A percentile compares a stretch with the other conserved stretches of the same genome.
These are phyloP conservation scores for Chalcosyrphus nemorum DNA, from an alignment of 2,888 invertebrate species.

Conservation along the genomic window DNA sequence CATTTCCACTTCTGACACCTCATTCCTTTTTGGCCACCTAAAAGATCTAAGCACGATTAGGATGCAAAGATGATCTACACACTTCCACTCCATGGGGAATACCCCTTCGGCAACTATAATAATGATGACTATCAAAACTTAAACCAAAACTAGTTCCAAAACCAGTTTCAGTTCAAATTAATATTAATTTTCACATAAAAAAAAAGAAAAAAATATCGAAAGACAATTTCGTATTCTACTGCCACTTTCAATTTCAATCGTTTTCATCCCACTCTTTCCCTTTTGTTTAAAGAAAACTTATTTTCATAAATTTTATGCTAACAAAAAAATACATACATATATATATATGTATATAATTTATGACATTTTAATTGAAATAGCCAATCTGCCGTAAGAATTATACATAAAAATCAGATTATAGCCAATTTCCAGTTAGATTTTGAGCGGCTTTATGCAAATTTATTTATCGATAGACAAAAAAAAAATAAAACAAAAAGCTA, in stretches of 20 bases:
- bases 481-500: not conserved
- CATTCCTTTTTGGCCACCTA: no score
- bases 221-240: not conserved
- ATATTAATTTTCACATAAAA: not conserved
- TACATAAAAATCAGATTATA: conserved; percentile 2
- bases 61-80: not conserved
- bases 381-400: not conserved
- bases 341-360: no score
- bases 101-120: not conserved
- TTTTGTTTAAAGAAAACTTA: not conserved
- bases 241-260: conserved; percentile 37
- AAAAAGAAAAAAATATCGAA: no score
- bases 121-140: not conserved
- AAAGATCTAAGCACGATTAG: no score
- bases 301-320: not conserved
- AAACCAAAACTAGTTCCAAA: conserved; percentile 1
- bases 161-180: not conserved
- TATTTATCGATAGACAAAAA: conserved; percentile 3
- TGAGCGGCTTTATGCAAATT: not conserved
- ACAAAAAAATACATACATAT: no score
- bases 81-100: not conserved
- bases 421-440: not conserved
- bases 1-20: no score
- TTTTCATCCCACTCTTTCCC: not conserved
- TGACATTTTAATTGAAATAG: not conserved